Percentiles rank a stretch among this genome's conserved stretches.
Conservation (phyloP, 1,140 invertebrate genomes). For the Calephelis virginiensis region DNA sequence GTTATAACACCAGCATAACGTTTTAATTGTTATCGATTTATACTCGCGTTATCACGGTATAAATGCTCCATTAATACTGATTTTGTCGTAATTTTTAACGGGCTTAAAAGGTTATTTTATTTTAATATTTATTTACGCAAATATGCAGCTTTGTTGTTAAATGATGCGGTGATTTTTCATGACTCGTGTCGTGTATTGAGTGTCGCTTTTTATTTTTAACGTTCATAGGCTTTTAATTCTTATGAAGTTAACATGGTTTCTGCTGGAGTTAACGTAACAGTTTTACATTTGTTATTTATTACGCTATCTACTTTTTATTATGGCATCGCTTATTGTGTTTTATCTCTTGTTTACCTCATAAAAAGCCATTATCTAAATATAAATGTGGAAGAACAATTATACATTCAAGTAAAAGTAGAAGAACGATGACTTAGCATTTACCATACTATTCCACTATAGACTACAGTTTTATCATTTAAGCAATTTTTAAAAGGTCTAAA, state of each 20-base stretch:
- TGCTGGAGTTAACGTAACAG: too few relatives aligned
- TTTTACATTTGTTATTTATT: too few relatives aligned
- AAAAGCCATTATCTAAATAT: too few relatives aligned
- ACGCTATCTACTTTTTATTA: too few relatives aligned
- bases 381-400: too few relatives aligned
- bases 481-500: too few relatives aligned
- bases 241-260: slow-evolving; percentile 5
- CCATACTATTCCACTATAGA: too few relatives aligned
- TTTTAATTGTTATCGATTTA: slow-evolving; percentile 28
- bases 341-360: too few relatives aligned
- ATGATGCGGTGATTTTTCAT: slow-evolving; percentile 16
- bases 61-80: slow-evolving; percentile 18
- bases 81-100: slow-evolving; percentile 17
- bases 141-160: slow-evolving; percentile 16
- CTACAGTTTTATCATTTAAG: too few relatives aligned
- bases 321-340: too few relatives aligned
- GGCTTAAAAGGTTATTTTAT: slow-evolving; percentile 15
- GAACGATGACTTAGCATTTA: too few relatives aligned
- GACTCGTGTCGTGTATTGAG: slow-evolving; percentile 10
- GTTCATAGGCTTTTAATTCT: slow-evolving; percentile 13
- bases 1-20: slow-evolving; percentile 22
- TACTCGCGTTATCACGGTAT: slow-evolving; percentile 5
- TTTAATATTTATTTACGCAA: slow-evolving; percentile 16
- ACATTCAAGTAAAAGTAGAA: too few relatives aligned
- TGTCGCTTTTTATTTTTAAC: slow-evolving; percentile 16